Percentiles rank a stretch among this genome's conserved stretches.
These are phyloP conservation scores for Plemyria rubiginata DNA, from an alignment of 2,888 invertebrate genomes.

Conservation along the genomic window DNA sequence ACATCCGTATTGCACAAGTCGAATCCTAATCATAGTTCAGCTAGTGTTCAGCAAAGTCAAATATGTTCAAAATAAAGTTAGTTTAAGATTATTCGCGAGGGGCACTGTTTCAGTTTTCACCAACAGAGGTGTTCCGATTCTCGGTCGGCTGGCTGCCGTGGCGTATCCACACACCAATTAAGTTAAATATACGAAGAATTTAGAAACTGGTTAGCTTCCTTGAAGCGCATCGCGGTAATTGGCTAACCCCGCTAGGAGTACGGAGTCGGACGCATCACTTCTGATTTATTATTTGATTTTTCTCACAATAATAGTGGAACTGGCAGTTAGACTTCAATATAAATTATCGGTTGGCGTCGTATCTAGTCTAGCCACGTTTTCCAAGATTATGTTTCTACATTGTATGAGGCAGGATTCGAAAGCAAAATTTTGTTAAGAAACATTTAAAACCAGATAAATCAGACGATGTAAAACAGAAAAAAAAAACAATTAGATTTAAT, in stretches of 20 bases:
- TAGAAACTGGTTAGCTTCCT: conserved; percentile 84
- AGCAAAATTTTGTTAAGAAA: neutral
- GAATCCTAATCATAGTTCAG: conserved; percentile 9
- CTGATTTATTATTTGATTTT: conserved; percentile 74
- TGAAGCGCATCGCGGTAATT: conserved; percentile 83
- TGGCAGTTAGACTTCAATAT: conserved; percentile 57
- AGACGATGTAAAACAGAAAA: neutral
- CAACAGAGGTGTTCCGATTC: conserved; percentile 77
- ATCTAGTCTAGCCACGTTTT: conserved; percentile 40
- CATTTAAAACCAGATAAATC: neutral
- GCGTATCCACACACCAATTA: conserved; percentile 81
- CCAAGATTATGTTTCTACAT: conserved; percentile 9
- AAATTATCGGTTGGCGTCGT: conserved; percentile 42
- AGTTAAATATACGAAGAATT: conserved; percentile 84
- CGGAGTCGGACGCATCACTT: conserved; percentile 64
- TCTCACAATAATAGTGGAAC: conserved; percentile 54
- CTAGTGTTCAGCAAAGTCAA: conserved; percentile 19
- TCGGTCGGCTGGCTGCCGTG: conserved; percentile 77
- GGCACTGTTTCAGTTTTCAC: conserved; percentile 74
- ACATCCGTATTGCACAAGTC: neutral
- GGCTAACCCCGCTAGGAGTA: conserved; percentile 77
- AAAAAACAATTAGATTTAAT: neutral
- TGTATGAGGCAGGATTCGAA: conserved; percentile 13
- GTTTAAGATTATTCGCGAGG: conserved; percentile 57
- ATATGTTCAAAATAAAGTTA: conserved; percentile 50